Evolutionary conservation across 2,113 vertebrate species (phyloP), one percentile per base, ranked within the genome.

Genomic region (Thinocorus orbignyianus): DNA sequence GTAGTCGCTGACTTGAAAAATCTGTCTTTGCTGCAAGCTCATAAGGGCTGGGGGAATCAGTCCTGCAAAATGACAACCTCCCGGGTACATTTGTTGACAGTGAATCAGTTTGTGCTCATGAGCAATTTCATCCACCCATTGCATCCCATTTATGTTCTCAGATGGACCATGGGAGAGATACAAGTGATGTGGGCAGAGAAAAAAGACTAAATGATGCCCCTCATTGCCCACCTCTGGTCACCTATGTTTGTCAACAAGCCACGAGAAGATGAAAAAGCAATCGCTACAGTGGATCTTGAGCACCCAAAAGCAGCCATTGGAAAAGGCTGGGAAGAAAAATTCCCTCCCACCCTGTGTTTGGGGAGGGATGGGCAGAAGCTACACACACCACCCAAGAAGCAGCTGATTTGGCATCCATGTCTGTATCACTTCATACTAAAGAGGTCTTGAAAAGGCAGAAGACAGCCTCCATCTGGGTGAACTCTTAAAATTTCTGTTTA

Each of bases 291-390:
- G 31, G 35, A 60, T 23, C 16, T 37, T 0, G 5, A 68, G 39
- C 1, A 3, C 28, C 19, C 24, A 68, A 57, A 86, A 85, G 86
- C 8, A 22, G 42, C 17, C 39, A 35, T 0, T 68, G 33, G 33
- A 33, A 86, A 93, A 85, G 51, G 17, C 9, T 42, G 31, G 18
- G 10, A 85, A 70, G 18, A 33, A 92, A 88, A 82, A 85, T 41
- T 9, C 17, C 15, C 41, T 82, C 14, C 17, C 2, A 6, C 11
- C 6, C 20, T 3, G 2, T 2, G 1, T 72, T 17, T 79, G 15
- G 35, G 37, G 57, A 79, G 10, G 23, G 17, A 62, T 3, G n/a
- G 11, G 6, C 14, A 86, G 54, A 88, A 83, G 17, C 16, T 41
- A 58, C 24, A 69, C 0, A 2, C 3, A 44, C 2, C n/a, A 74